These are phyloP conservation scores for Artibeus jamaicensis DNA, from an alignment of 2,797 vertebrate genomes.

Conservation along the genomic window DNA sequence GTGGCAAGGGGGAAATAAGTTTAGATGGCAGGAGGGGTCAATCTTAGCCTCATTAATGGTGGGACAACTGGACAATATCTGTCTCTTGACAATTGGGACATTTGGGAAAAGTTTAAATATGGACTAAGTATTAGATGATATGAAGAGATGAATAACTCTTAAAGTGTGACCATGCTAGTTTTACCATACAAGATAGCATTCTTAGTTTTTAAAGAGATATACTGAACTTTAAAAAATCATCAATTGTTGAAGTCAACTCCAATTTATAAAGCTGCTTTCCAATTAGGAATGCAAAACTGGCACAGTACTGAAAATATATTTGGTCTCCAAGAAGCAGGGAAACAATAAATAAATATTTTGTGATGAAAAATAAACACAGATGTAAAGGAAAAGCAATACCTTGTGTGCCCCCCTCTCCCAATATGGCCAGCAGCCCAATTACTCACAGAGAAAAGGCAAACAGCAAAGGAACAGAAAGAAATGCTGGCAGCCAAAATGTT, in stretches of 20 bases:
- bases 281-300: slow-evolving; percentile 45
- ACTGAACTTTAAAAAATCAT: background rate
- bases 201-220: slow-evolving; percentile 21
- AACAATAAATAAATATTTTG: background rate
- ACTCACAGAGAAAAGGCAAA: slow-evolving; percentile 58
- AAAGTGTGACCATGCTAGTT: background rate
- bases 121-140: background rate
- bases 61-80: background rate
- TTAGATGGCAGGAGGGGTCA: background rate
- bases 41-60: background rate
- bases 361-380: slow-evolving; percentile 34
- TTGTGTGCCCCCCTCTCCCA: background rate
- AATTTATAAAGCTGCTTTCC: slow-evolving; percentile 31
- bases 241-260: background rate
- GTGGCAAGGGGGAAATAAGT: background rate
- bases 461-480: slow-evolving; percentile 47
- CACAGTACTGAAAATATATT: slow-evolving; percentile 30
- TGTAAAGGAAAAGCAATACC: slow-evolving; percentile 37
- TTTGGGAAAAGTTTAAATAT: background rate
- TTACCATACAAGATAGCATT: background rate
- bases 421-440: slow-evolving; percentile 41
- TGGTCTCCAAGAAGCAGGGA: slow-evolving; percentile 38
- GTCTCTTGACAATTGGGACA: background rate
- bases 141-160: slow-evolving; percentile 2
- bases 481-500: slow-evolving; percentile 48